Evolutionary conservation across 2,888 invertebrate genomes (phyloP), one percentile per base, ranked within the genome.

Genomic region (Polyommatus icarus): DNA sequence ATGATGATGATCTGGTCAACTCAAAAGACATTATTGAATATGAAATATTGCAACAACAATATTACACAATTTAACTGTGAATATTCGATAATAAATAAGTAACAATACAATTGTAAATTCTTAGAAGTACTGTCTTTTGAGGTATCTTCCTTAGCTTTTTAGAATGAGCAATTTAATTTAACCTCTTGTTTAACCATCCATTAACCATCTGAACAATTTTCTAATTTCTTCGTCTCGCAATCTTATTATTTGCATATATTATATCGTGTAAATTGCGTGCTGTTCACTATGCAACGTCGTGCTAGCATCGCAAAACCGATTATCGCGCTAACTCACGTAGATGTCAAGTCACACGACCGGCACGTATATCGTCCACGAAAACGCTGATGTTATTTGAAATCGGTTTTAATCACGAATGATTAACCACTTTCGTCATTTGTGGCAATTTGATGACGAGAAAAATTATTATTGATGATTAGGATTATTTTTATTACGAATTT

Each of bases 291-390:
- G 32, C 71, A 79, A 50, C 54, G 76, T 78, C 79, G 79, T 79
- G 79, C 79, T 77, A 79, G 80, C 80, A 77, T 77, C 76, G 79
- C 79, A 78, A 80, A 79, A 73, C 36, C 32, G 71, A 77, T 80
- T 77, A 80, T 80, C 71, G 59, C 46, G 78, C 76, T 78, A 76
- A 81, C 76, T 82, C 83, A 82, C 83, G 82, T 82, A 80, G 73
- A 76, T 77, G 32, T 57, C 71, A 71, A 77, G 71, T 57, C 36
- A 73, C 57, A 40, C 59, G 36, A 40, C 40, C 72, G 59, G 72
- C 77, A 77, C 77, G 77, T 71, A 71, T 59, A 78, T 78, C 61
- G 78, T 72, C 59, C 73, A 73, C 57, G 54, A 20, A 46, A 77
- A 77, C 40, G 77, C 77, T 77, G 72, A 77, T 24, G 72, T 59